Conservation (phyloP, 2,113 vertebrate genomes). For the Actenoides hombroni region DNA sequence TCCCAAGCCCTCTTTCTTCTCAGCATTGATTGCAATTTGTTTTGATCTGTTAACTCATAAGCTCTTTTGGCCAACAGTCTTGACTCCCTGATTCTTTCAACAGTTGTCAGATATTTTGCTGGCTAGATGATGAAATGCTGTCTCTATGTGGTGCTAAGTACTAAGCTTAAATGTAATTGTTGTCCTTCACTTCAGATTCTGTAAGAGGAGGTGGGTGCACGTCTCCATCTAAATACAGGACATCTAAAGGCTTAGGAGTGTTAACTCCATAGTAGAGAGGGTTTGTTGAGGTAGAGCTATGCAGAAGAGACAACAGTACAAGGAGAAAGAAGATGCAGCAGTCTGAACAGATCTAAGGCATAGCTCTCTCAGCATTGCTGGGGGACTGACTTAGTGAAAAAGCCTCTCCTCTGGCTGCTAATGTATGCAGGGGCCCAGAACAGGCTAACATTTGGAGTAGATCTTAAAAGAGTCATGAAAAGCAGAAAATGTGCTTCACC, state of each 20-base stretch:
- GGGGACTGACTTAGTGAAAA: background rate
- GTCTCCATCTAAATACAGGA: background rate
- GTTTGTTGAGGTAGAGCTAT: background rate
- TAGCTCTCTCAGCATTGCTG: background rate
- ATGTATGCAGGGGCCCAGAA: background rate
- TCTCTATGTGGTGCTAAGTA: background rate
- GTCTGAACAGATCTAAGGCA: background rate
- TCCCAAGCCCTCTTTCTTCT: slow-evolving; percentile 22
- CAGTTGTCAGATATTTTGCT: background rate
- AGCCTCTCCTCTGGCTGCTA: background rate
- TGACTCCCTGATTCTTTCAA: background rate
- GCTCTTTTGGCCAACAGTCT: background rate
- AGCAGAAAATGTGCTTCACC: background rate
- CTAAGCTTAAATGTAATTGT: background rate
- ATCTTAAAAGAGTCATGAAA: background rate
- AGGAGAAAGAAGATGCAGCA: background rate
- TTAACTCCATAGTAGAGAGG: background rate
- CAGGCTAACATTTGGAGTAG: background rate
- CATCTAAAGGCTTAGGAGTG: background rate
- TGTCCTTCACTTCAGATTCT: background rate
- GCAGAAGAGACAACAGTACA: background rate
- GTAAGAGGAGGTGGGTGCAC: background rate
- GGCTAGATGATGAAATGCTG: background rate
- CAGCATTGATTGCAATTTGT: background rate
- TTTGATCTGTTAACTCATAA: slow-evolving; percentile 10